Base-by-base conservation (phyloP, 2,113 vertebrate species). In the Reinhardtius hippoglossoides region DNA sequence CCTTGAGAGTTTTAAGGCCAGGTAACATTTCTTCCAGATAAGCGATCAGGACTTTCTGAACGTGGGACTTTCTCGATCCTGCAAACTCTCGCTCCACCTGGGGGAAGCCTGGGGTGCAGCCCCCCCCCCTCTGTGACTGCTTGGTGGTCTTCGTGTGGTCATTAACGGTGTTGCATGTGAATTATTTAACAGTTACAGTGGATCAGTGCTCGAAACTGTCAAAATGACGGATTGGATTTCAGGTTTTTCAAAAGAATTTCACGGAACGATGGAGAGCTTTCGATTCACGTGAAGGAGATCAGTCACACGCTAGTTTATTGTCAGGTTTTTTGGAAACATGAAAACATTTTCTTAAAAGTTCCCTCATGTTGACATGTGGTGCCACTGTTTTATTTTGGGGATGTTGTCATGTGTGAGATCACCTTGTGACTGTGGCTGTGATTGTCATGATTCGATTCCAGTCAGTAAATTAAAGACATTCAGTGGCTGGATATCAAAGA, bases 371-470 rank as follows among this genome's bases (percentile, higher is more conserved):
- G 48, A 57, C 55, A 50, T 78, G 62, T 56, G n/a, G 23, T 58
- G 52, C 14, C 0, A 9, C 5, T 5, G 40, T 62, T 87, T 91
- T 83, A 80, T 83, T 89, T 88, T 81, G 64, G 74, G 69, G 23
- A 48, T 18, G 37, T 20, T 61, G 72, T 74, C 72, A 68, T 80
- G 82, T 35, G 55, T 67, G 57, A 78, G 71, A 24, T 56, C 63
- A 69, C 65, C 75, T 87, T 80, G 86, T 63, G 74, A 35, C 52
- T 79, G 44, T 57, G 73, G 27, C 42, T 81, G 52, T 77, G 62
- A 74, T 84, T 24, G 71, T 78, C 59, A 18, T 77, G 31, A 87
- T 85, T 90, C 20, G 75, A 72, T 88, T 87, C 24, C 27, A 87
- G 21, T 62, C 55, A 71, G 6, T 65, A 67, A 75, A 80, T 83